These are phyloP conservation scores for Pseudachorutes palmiensis DNA, from an alignment of 1,140 invertebrate species.

Conservation along the genomic window DNA sequence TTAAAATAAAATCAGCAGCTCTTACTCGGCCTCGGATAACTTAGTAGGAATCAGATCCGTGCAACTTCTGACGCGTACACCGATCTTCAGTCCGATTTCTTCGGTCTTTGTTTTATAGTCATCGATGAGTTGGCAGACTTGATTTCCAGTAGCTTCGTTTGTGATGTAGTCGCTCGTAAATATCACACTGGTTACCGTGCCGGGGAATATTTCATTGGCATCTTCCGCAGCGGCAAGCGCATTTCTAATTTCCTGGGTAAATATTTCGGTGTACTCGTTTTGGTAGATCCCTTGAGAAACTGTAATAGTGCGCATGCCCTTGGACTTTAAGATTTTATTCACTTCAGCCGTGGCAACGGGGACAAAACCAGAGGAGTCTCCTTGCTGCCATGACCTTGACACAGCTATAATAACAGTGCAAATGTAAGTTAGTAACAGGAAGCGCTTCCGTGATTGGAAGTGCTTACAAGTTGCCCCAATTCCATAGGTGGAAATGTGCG, in stretches of 20 bases:
- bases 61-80: conserved; percentile 17
- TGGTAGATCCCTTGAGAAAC: conserved; percentile 24
- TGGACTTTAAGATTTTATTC: conserved; percentile 9
- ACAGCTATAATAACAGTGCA: background rate
- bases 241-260: conserved; percentile 18
- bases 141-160: background rate
- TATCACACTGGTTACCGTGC: conserved; percentile 19
- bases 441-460: background rate
- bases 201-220: conserved; percentile 17
- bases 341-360: conserved; percentile 19
- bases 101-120: conserved; percentile 5
- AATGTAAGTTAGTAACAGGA: background rate
- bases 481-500: conserved; percentile 14
- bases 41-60: conserved; percentile 12
- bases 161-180: conserved; percentile 16
- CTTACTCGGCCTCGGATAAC: background rate
- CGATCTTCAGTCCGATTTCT: conserved; percentile 7
- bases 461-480: conserved; percentile 4
- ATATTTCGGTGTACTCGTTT: conserved; percentile 6
- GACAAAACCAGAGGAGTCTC: conserved; percentile 19
- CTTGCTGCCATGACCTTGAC: conserved; percentile 27
- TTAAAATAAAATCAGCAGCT: conserved; percentile 9
- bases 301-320: background rate
- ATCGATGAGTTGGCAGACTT: conserved; percentile 16
- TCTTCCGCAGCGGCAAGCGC: conserved; percentile 20